Evolutionary conservation across 2,113 vertebrate genomes (phyloP).

Genomic region (Gobius niger): DNA sequence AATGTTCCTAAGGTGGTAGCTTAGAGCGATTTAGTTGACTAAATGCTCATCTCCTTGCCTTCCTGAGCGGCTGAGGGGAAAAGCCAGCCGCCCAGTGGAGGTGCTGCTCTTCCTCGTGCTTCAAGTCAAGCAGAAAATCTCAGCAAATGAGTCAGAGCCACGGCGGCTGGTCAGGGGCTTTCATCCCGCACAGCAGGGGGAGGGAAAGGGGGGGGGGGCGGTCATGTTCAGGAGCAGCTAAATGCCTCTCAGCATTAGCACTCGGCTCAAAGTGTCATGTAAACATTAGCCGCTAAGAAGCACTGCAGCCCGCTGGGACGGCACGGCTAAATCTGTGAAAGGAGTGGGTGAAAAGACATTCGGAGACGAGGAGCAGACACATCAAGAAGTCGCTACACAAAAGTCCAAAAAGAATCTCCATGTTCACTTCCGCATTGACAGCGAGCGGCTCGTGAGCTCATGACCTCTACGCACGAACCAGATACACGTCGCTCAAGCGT

Average conservation of each 20-base stretch:
- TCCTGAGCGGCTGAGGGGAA: constrained; percentile 34
- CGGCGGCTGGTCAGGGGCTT: constrained; percentile 77
- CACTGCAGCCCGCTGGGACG: constrained; percentile 25
- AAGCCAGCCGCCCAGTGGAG: constrained; percentile 27
- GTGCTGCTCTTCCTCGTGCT: constrained; percentile 77
- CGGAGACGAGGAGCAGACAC: neutral
- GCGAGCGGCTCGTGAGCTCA: too few relatives aligned
- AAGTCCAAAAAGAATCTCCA: too few relatives aligned
- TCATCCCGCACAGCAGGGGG: constrained; percentile 71
- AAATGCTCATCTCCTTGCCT: too few relatives aligned
- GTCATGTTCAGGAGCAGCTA: constrained; percentile 61
- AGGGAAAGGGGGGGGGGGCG: constrained; percentile 44
- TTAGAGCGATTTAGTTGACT: too few relatives aligned
- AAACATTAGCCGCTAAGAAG: constrained; percentile 63
- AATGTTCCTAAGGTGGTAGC: too few relatives aligned
- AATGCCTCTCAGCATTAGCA: constrained; percentile 72
- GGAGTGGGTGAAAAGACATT: neutral
- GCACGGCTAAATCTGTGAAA: constrained; percentile 5
- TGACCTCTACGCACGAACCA: too few relatives aligned
- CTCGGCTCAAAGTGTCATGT: constrained; percentile 65
- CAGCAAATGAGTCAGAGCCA: constrained; percentile 82
- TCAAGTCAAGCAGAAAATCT: constrained; percentile 83
- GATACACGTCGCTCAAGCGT: too few relatives aligned
- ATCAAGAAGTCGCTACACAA: neutral
- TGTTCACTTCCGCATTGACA: too few relatives aligned